Conservation (phyloP, 2,113 vertebrate species). For the Oreochromis spilurus region DNA sequence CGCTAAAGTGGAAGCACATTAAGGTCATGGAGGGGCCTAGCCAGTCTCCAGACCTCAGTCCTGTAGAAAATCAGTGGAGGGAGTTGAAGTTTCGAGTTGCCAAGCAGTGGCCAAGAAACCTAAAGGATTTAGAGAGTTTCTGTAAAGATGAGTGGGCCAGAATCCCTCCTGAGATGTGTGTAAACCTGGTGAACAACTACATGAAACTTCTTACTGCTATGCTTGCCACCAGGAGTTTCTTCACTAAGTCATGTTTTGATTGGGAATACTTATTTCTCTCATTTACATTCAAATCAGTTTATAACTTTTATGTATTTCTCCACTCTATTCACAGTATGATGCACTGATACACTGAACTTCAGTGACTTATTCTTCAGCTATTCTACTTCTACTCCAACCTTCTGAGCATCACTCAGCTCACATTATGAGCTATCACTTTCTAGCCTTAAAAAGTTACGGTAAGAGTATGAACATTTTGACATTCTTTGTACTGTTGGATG, state of each 20-base stretch:
- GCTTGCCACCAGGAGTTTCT: background rate
- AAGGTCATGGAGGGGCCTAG: fast-evolving
- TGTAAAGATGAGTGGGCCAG: background rate
- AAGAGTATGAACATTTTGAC: background rate
- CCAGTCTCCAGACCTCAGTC: background rate
- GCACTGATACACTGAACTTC: background rate
- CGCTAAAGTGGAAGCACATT: background rate
- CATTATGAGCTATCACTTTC: background rate
- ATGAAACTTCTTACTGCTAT: background rate
- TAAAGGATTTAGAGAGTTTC: background rate
- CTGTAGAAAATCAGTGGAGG: background rate
- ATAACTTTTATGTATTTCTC: background rate
- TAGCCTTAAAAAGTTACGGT: fast-evolving
- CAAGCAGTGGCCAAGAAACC: background rate
- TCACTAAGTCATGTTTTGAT: background rate
- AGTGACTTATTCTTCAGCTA: background rate
- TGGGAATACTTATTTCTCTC: background rate
- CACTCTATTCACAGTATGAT: background rate
- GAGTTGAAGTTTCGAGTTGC: background rate
- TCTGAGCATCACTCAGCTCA: background rate
- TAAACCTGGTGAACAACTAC: background rate
- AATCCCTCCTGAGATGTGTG: background rate
- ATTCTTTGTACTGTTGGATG: background rate
- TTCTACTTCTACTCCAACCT: background rate
- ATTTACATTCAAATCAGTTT: background rate